Percentiles rank a stretch among this genome's conserved stretches.
phyloP scores from a whole-genome alignment of 2,888 invertebrate species.

The Conops quadrifasciatus region DNA sequence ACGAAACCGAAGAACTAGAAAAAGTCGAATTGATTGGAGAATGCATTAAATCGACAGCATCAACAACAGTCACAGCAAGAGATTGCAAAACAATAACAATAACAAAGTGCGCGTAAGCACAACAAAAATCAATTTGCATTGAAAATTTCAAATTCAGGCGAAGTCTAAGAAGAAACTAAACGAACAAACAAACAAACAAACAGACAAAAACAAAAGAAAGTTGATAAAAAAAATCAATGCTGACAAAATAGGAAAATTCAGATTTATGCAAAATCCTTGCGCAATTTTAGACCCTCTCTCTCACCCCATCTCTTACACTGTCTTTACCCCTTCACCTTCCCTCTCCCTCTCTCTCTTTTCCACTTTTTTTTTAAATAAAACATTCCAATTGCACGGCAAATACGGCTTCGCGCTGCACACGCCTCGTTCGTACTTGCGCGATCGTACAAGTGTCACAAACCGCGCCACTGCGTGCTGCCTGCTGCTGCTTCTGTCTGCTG shows the following conservation, averaged over 20 bases:
- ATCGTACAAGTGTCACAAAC: neutral
- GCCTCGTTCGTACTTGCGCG: no score
- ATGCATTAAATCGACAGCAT: neutral
- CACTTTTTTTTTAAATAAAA: no score
- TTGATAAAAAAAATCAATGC: neutral
- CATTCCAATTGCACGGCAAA: neutral
- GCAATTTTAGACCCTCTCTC: no score
- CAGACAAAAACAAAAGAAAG: no score
- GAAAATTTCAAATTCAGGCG: slow-evolving; percentile 2
- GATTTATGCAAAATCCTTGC: neutral
- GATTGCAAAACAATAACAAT: no score
- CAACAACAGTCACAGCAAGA: slow-evolving; percentile 18
- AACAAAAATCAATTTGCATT: slow-evolving; percentile 31
- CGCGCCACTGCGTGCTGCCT: no score
- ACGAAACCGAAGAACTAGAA: neutral
- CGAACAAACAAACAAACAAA: neutral
- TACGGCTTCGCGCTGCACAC: neutral
- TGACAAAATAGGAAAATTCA: slow-evolving; percentile 31
- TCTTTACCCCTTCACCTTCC: neutral
- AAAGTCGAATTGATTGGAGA: neutral
- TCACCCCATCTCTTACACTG: no score
- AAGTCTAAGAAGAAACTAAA: neutral
- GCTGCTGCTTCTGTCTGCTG: no score
- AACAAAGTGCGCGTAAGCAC: no score
- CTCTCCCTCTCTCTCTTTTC: neutral